Evolutionary conservation across 2,888 invertebrate species (phyloP).

Genomic region (Lithophane semibrunnea): DNA sequence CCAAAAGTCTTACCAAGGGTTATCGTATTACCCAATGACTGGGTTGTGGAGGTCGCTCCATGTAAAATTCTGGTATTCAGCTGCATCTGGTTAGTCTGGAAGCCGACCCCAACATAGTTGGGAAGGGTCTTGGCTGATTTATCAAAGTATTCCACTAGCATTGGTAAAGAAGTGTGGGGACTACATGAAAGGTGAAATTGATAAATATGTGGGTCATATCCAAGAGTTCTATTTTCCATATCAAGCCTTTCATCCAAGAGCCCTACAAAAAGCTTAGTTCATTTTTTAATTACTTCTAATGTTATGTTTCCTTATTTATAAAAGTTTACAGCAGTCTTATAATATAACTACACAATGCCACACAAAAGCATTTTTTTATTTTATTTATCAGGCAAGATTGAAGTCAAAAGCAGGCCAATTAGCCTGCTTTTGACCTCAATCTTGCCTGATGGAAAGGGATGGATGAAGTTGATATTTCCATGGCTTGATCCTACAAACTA

Average conservation of each 20-base stretch:
- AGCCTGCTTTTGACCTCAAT: background rate
- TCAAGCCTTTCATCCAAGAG: background rate
- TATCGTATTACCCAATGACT: too few species aligned
- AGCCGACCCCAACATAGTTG: too few species aligned
- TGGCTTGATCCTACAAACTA: too few species aligned
- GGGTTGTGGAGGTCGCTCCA: too few species aligned
- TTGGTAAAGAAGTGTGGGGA: too few species aligned
- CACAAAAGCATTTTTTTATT: background rate
- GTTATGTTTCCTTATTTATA: background rate
- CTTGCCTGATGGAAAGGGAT: background rate
- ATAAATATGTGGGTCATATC: background rate
- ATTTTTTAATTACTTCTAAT: background rate
- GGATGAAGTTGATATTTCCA: background rate
- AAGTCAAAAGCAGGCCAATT: too few species aligned
- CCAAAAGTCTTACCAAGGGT: too few species aligned
- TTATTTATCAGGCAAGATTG: too few species aligned
- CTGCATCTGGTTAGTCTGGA: too few species aligned
- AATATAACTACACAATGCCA: background rate
- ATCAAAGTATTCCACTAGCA: background rate
- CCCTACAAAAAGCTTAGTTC: background rate
- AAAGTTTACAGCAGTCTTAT: background rate
- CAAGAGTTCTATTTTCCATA: background rate
- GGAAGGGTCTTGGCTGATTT: too few species aligned
- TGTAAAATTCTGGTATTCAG: too few species aligned
- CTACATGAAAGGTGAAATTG: background rate